Base-by-base conservation (phyloP, 2,113 vertebrate genomes). In the Tachycineta bicolor region DNA sequence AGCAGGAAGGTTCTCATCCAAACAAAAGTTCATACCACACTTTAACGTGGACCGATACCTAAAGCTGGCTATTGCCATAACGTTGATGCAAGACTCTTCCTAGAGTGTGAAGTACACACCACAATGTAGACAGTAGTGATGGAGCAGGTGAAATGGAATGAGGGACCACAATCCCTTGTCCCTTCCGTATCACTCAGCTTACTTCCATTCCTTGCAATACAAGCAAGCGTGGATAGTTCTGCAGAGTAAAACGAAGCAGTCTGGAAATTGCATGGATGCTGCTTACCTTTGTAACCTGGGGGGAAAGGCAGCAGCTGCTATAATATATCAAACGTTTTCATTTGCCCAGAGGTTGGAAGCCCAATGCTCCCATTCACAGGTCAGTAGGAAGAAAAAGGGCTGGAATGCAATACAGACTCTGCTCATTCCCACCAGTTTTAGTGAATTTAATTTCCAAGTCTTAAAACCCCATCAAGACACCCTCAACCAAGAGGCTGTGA, bases 1-100 rank as follows among this genome's bases (percentile, higher is more conserved):
- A 83, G 64, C 1, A 1, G 47, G 37, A 77, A 83, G 26, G 33
- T 84, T 87, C 39, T 33, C 52, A 39, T 46, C 55, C 69, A 78
- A 90, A 90, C 33, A 63, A 64, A 91, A 91, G 55, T 8, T 87
- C 47, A 17, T 26, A 37, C 28, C 25, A 25, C n/a, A 76, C 63
- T 81, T 70, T 83, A 87, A 59, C 0, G 0, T 3, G 26, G 49
- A 83, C 25, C 0, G 0, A 37, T 7, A 70, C 24, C 23, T 33
- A 34, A 68, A 80, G 46, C 25, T 23, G 4, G 37, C 29, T 53
- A 74, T 16, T 56, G 37, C n/a, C 21, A 9, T 47, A 64, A 75
- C 12, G 19, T 10, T 1, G 2, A 82, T 10, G 21, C 46, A 33
- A 83, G 55, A 28, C 39, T 70, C 53, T 70, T 46, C 50, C 52